Conservation (phyloP, 2,888 invertebrate species). For the Cephus sareptanus region DNA sequence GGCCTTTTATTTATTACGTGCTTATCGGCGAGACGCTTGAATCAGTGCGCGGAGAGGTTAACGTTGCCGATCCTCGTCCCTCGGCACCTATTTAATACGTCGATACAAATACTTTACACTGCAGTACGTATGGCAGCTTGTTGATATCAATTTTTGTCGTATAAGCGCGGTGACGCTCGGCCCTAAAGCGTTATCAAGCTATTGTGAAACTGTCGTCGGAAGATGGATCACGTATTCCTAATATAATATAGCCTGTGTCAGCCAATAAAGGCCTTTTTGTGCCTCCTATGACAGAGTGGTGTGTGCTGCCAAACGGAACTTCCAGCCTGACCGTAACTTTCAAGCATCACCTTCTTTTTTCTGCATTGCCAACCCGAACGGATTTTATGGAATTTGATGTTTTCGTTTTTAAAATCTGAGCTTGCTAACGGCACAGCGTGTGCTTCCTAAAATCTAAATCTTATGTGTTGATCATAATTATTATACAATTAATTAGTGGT, state of each 20-base stretch:
- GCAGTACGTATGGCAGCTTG: not conserved
- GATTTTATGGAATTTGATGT: not conserved
- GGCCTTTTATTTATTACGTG: constrained; percentile 52
- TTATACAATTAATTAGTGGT: not conserved
- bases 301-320: not conserved
- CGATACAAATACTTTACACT: constrained; percentile 5
- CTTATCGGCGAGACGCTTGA: constrained; percentile 45
- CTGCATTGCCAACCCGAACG: not conserved
- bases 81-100: not conserved
- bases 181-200: constrained; percentile 12
- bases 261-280: constrained; percentile 61
- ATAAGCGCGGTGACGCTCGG: constrained; percentile 9
- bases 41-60: constrained; percentile 27
- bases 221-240: constrained; percentile 60
- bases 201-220: constrained; percentile 39
- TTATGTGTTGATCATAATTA: not conserved
- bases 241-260: constrained; percentile 57
- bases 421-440: not conserved
- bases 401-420: not conserved
- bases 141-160: constrained; percentile 12
- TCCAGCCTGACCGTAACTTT: not conserved
- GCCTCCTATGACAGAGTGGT: constrained; percentile 53
- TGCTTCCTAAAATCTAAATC: not conserved
- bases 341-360: not conserved
- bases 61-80: constrained; percentile 9